phyloP scores from a whole-genome alignment of 2,113 vertebrate genomes.

The Camelus dromedarius region DNA sequence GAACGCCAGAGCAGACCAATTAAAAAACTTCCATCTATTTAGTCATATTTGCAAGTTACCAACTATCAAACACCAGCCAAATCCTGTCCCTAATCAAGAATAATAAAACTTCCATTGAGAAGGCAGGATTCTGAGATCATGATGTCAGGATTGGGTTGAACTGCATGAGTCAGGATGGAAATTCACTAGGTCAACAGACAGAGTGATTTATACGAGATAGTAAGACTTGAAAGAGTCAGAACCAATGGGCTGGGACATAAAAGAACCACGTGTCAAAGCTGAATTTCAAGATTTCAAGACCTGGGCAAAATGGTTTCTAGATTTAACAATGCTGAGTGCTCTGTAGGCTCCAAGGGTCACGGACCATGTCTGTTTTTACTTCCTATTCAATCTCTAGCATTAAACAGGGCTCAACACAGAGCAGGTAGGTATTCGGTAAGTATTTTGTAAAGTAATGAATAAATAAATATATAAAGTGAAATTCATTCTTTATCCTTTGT shows the following conservation, averaged over 20 bases:
- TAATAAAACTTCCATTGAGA: background rate
- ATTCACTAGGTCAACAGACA: constrained; percentile 22
- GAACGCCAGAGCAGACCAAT: constrained; percentile 57
- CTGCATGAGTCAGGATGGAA: constrained; percentile 60
- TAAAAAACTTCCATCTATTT: constrained; percentile 16
- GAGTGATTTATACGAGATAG: background rate
- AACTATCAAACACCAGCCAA: constrained; percentile 24
- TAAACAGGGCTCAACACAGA: background rate
- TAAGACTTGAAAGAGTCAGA: background rate
- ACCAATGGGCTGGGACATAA: background rate
- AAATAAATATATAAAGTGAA: background rate
- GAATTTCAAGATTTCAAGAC: background rate
- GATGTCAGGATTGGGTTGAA: background rate
- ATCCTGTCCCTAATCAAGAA: constrained; percentile 16
- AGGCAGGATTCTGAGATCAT: constrained; percentile 29
- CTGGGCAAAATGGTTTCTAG: background rate
- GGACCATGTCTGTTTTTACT: background rate
- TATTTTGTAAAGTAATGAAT: background rate
- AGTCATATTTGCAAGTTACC: constrained; percentile 53
- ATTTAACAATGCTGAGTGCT: background rate
- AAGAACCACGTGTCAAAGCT: background rate
- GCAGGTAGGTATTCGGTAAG: background rate
- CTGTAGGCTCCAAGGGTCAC: background rate
- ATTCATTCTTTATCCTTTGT: background rate
- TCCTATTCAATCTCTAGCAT: background rate